Percentiles rank a stretch among this genome's conserved stretches.
phyloP scores from a whole-genome alignment of 2,797 vertebrate species.

The Malurus leucopterus region DNA sequence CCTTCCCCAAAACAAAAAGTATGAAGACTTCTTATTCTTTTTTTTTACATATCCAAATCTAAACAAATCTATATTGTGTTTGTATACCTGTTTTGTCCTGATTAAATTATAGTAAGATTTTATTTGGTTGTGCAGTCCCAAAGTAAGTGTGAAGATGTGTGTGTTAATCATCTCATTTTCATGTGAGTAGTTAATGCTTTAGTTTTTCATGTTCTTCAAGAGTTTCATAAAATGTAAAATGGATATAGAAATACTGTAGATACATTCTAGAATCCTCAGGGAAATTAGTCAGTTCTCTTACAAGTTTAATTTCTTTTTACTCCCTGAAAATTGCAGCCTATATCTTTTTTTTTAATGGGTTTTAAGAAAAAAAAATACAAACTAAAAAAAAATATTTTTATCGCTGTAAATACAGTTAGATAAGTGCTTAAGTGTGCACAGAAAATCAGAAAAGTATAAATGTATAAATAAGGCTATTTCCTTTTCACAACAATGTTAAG shows the following conservation, averaged over 20 bases:
- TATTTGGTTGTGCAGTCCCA: not conserved
- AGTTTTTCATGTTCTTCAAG: not conserved
- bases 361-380: not conserved
- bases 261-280: slow-evolving; percentile 4
- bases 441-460: not conserved
- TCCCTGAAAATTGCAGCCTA: slow-evolving; percentile 7
- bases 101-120: not conserved
- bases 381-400: not conserved
- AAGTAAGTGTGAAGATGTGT: not conserved
- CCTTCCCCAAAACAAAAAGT: not conserved
- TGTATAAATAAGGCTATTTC: not conserved
- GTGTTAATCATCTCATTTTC: not conserved
- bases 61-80: not conserved
- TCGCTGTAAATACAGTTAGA: not conserved
- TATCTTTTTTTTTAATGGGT: not conserved
- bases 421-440: not conserved
- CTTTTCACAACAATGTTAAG: not conserved
- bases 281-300: slow-evolving; percentile 43
- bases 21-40: not conserved
- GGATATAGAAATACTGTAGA: slow-evolving; percentile 15
- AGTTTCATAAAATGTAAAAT: slow-evolving; percentile 10
- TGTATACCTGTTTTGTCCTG: not conserved
- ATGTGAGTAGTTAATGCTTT: slow-evolving; percentile 10
- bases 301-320: slow-evolving; percentile 60
- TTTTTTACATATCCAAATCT: not conserved